Evolutionary conservation across 2,113 vertebrate species (phyloP), one percentile per base, ranked within the genome.

Genomic region (Siphamia tubifer): DNA sequence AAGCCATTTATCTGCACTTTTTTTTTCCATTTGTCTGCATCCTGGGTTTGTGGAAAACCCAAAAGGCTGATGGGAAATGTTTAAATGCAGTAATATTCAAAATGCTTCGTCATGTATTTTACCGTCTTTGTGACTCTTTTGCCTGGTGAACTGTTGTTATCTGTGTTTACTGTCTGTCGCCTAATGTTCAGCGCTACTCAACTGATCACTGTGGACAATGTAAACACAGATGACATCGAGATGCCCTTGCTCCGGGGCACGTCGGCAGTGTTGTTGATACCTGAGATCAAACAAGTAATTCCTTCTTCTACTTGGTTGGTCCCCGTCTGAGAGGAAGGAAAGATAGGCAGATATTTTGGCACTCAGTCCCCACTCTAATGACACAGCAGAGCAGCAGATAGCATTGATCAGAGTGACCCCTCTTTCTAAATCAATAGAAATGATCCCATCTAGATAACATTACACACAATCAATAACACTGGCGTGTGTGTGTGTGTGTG

Each of bases 381-480:
- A 87, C 85, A 86, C 57, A 77, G 79, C 85, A 81, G 79, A 86
- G 64, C 20, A 79, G 77, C 77, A 85, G 87, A 89, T 89, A 81
- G 76, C 74, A 89, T 89, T 82, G 85, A 90, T 89, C 82, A 75
- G 47, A 64, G 69, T 83, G 86, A 87, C 82, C 85, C 79, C 64
- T 66, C 82, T 79, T 65, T 84, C 79, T 43, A 52, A 53, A 84
- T 90, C 87, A 65, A 88, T 88, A 83, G 68, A 19, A 85, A 82
- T 44, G 87, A 87, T 88, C 89, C 86, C 84, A 80, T 89, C 85
- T 75, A 84, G 89, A 90, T 90, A 90, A 79, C 56, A 43, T 90
- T 90, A 88, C 83, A 84, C 63, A 16, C 67, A 71, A 89, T 90
- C 89, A 58, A 90, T 90, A 81, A 21, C 10, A 5, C 51, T 76